These are phyloP conservation scores for Apistogramma diplotaenia DNA, from an alignment of 2,113 vertebrate genomes.

Conservation along the genomic window DNA sequence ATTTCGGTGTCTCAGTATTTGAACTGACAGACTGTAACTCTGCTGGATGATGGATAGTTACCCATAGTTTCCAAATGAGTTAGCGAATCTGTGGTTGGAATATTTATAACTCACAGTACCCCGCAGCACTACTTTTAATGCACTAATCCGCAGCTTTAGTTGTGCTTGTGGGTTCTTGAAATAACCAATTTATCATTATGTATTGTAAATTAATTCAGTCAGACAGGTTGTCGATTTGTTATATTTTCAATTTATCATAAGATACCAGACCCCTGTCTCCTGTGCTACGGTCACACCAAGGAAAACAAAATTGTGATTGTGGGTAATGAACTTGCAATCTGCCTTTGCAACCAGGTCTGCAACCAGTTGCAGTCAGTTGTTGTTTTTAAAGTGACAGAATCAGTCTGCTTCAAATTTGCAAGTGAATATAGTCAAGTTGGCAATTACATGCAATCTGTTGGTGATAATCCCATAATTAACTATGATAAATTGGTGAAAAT, in stretches of 20 bases:
- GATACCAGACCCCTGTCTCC: neutral
- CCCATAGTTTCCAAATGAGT: conserved; percentile 20
- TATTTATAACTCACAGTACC: conserved; percentile 13
- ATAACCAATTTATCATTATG: neutral
- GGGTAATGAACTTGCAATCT: neutral
- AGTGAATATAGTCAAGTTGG: neutral
- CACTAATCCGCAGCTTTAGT: neutral
- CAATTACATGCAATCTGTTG: neutral
- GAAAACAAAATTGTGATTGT: neutral
- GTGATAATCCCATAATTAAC: neutral
- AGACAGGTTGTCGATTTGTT: neutral
- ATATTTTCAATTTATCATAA: neutral
- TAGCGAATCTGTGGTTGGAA: neutral
- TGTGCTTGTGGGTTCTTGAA: neutral
- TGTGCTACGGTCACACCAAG: neutral
- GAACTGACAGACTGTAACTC: conserved; percentile 9
- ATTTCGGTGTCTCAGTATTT: neutral
- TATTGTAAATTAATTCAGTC: neutral
- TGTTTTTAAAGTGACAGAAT: neutral
- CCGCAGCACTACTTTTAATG: neutral
- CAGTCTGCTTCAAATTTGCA: too few relatives aligned
- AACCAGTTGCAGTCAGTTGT: neutral
- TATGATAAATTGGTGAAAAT: neutral
- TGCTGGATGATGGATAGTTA: conserved; percentile 27
- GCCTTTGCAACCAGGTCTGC: neutral